phyloP scores from a whole-genome alignment of 2,888 invertebrate species.

The Micropterix aruncella region DNA sequence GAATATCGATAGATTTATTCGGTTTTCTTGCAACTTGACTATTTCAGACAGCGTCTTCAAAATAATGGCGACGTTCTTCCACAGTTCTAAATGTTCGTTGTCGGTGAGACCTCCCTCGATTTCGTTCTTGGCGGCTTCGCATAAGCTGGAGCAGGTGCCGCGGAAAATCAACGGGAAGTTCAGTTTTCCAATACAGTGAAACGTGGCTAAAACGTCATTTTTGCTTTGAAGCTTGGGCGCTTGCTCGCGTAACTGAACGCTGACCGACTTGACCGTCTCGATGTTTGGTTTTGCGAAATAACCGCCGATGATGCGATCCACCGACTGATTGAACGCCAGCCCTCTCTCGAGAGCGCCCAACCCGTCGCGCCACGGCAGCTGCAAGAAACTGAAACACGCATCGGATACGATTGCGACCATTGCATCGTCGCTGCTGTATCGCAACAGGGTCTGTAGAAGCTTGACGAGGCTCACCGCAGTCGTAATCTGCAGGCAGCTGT shows the following conservation, averaged over 20 bases:
- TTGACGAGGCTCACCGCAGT: conserved; percentile 40
- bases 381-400: conserved; percentile 36
- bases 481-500: conserved; percentile 37
- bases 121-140: conserved; percentile 37
- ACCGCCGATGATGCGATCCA: conserved; percentile 49
- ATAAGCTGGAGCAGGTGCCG: conserved; percentile 46
- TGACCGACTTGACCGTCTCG: conserved; percentile 39
- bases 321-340: conserved; percentile 42
- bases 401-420: conserved; percentile 29
- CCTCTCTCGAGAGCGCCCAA: conserved; percentile 52
- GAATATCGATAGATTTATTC: conserved; percentile 47
- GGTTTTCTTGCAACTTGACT: conserved; percentile 46
- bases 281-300: conserved; percentile 46
- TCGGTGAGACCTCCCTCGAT: conserved; percentile 37
- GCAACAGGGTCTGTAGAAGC: conserved; percentile 33
- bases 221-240: conserved; percentile 37
- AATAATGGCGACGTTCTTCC: conserved; percentile 47
- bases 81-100: conserved; percentile 44
- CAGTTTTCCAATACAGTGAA: conserved; percentile 49
- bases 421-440: conserved; percentile 25
- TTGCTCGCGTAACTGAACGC: conserved; percentile 41
- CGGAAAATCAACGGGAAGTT: conserved; percentile 56
- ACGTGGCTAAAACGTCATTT: conserved; percentile 40
- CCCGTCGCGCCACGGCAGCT: conserved; percentile 51
- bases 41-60: conserved; percentile 51